Evolutionary conservation across 2,113 vertebrate genomes (phyloP), one percentile per base, ranked within the genome.

Genomic region (Morone chrysops): DNA sequence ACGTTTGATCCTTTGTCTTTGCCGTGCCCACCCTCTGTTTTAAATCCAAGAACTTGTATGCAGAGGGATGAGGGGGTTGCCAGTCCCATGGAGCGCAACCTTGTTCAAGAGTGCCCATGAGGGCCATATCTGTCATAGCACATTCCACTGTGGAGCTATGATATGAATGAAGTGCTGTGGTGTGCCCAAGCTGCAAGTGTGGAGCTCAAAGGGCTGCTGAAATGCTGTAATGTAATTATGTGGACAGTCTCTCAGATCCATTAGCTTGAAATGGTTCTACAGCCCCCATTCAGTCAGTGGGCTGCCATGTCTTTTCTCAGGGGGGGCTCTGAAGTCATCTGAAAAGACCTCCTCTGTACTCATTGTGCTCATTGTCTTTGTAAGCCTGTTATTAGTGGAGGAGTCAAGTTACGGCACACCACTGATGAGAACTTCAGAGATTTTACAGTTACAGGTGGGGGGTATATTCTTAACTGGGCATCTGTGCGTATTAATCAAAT

Each of bases 361-460:
- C 88, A 94, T 95, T 94, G 93, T 95, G 87, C 80, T 90, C 89
- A 93, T 95, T 95, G 95, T 96, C 91, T 95, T 91, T 93, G 86
- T 89, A 90, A 91, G 90, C 84, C 90, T 93, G 92, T 94, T 95
- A 93, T 95, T 94, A 94, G 92, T 43, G 80, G 78, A 81, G 78
- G 94, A 93, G 94, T 95, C 91, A 89, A 92, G 88, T 94, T 93
- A 93, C 89, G 17, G 75, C 80, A 84, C 90, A 90, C 75, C 61
- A 82, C 80, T 78, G 84, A 89, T 89, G 91, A 94, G 78, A 90
- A 87, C 80, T 84, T 62, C 81, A 80, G 84, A 91, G 81, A 89
- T 86, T 88, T 90, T 89, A 89, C 85, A 83, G 83, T 90, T 83
- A 78, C 73, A 92, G 62, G 75, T 84, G 80, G 82, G 76, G 90